Evolutionary conservation across 2,113 vertebrate species (phyloP), one percentile per base, ranked within the genome.

Genomic region (Casuarius casuarius): DNA sequence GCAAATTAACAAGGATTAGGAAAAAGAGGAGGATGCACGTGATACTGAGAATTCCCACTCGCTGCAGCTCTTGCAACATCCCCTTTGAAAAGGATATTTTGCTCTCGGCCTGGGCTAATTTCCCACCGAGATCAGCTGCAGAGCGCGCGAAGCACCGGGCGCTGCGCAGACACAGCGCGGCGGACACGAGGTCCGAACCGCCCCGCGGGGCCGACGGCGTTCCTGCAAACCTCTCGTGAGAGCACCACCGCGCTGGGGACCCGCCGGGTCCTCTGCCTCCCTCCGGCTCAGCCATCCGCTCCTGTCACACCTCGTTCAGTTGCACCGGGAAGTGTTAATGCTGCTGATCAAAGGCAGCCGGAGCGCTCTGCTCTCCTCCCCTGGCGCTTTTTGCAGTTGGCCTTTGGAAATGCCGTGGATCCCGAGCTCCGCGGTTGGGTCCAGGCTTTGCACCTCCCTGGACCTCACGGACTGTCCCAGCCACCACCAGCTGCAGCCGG

Each of bases 21-120:
- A 71, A 84, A 44, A 52, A 16, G 67, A 61, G 21, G 25, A 26
- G 2, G 78, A 66, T 17, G 31, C 40, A 66, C 0, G 0, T 0
- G 9, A 70, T 13, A 19, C 18, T 10, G 29, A 49, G 90, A 70
- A 44, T 22, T 80, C 42, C 67, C 49, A 6, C 72, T 38, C 17
- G 2, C 42, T 89, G 25, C 16, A 33, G n/a, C 5, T 71, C n/a
- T 6, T 4, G 59, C 46, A 20, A 35, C 17, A 1, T 3, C 12
- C 16, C 25, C 26, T 52, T 29, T 13, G 35, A 28, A 68, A n/a
- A 2, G 12, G 52, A 18, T 16, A 44, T 2, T 6, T 44, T 1
- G 1, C 56, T 35, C 44, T 14, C 11, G 9, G 56, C 8, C 25
- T 17, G 10, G 31, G 68, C 28, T 21, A 19, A 28, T 12, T 63